A percentile compares a stretch with the other conserved stretches of the same genome.
Conservation (phyloP, 1,140 invertebrate genomes). For the Batillaria attramentaria region DNA sequence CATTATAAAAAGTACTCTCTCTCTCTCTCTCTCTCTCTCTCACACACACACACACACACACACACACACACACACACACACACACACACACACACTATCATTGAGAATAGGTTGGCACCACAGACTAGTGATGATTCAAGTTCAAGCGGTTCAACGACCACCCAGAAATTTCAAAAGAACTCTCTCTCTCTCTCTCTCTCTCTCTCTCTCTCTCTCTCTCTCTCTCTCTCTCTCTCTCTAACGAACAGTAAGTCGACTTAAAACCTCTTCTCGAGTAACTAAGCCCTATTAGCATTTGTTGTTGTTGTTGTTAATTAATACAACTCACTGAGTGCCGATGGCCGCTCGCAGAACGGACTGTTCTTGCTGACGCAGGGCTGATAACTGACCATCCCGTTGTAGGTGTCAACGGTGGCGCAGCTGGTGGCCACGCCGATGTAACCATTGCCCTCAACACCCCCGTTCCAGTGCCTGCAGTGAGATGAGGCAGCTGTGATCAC, state of each 20-base stretch:
- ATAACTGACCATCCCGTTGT: background rate
- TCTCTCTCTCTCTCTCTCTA: no score
- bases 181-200: no score
- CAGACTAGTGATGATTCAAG: background rate
- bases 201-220: no score
- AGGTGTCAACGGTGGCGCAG: background rate
- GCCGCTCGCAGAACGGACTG: constrained; percentile 4
- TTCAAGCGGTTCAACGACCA: background rate
- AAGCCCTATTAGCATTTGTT: background rate
- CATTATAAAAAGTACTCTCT: no score
- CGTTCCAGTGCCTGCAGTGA: no score
- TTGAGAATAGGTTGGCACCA: background rate
- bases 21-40: no score
- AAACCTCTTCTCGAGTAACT: background rate
- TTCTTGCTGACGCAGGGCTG: background rate
- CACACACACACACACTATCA: no score
- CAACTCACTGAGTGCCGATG: constrained; percentile 1
- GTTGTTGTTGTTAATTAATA: background rate
- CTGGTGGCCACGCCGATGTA: no score
- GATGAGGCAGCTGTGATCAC: background rate
- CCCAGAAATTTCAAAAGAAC: background rate
- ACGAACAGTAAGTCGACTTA: background rate
- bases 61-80: no score
- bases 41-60: no score
- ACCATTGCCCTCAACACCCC: no score